phyloP scores from a whole-genome alignment of 2,113 vertebrate genomes.

The Anarhynchus alexandrinus region DNA sequence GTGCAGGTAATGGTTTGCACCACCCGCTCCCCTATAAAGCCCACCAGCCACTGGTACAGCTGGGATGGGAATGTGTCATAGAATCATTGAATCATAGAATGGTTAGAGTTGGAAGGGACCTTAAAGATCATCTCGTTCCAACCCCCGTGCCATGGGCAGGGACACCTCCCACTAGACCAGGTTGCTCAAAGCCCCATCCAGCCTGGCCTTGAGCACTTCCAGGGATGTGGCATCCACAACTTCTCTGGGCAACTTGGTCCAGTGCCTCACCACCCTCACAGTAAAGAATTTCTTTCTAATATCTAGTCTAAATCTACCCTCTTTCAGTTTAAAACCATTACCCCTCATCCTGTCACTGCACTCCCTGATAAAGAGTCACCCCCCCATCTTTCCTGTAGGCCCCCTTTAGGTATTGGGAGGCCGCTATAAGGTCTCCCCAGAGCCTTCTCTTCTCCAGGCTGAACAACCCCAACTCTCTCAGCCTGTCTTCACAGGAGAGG shows the following conservation, averaged over 20 bases:
- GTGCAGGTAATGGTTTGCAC: not conserved
- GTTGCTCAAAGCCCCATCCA: not conserved
- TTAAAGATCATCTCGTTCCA: not conserved
- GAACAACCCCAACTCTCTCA: not conserved
- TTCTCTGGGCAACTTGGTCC: not conserved
- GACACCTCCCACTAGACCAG: not conserved
- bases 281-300: not conserved
- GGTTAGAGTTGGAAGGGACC: not conserved
- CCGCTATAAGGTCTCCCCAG: not conserved
- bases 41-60: not conserved
- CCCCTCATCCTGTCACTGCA: not conserved
- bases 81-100: not conserved
- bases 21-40: rapidly evolving
- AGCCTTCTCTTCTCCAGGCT: not conserved
- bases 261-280: not conserved
- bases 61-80: not conserved
- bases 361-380: not conserved
- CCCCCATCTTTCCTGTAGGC: not conserved
- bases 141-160: not conserved
- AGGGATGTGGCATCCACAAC: not conserved
- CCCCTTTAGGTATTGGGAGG: not conserved
- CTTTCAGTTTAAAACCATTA: not conserved
- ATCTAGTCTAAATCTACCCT: not conserved
- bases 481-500: not conserved
- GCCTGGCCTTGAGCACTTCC: not conserved